Conservation (phyloP, 2,888 invertebrate species). For the Sericinus montela region DNA sequence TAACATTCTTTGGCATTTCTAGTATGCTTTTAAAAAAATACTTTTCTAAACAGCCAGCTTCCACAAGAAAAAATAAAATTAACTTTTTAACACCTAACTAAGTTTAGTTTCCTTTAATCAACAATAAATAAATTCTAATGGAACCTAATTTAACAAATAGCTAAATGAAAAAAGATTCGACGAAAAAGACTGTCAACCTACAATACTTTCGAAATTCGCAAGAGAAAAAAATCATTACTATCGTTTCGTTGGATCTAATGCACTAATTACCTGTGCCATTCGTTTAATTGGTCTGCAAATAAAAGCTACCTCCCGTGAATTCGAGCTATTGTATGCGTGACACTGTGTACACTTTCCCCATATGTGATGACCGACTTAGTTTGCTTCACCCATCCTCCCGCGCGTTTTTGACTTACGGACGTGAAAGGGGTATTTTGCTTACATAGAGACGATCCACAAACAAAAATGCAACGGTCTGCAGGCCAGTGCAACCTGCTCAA, state of each 20-base stretch:
- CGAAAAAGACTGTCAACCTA: not conserved
- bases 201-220: not conserved
- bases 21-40: too few species aligned
- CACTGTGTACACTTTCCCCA: slow-evolving; percentile 22
- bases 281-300: slow-evolving; percentile 27
- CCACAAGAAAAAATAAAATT: too few species aligned
- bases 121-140: not conserved
- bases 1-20: too few species aligned
- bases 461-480: slow-evolving; percentile 61
- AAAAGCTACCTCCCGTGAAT: slow-evolving; percentile 24
- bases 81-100: not conserved
- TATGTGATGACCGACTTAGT: slow-evolving; percentile 12
- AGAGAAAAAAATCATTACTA: slow-evolving; percentile 9
- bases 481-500: slow-evolving; percentile 54
- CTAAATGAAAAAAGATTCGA: slow-evolving; percentile 3
- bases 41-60: too few species aligned
- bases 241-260: slow-evolving; percentile 19
- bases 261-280: slow-evolving; percentile 24
- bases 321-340: slow-evolving; percentile 24
- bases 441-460: slow-evolving; percentile 15
- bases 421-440: slow-evolving; percentile 18
- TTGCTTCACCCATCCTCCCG: slow-evolving; percentile 16
- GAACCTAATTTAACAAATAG: not conserved
- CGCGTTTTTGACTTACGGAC: slow-evolving; percentile 9
- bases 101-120: not conserved